phyloP scores from a whole-genome alignment of 2,797 vertebrate species.

The Typhlichthys subterraneus region DNA sequence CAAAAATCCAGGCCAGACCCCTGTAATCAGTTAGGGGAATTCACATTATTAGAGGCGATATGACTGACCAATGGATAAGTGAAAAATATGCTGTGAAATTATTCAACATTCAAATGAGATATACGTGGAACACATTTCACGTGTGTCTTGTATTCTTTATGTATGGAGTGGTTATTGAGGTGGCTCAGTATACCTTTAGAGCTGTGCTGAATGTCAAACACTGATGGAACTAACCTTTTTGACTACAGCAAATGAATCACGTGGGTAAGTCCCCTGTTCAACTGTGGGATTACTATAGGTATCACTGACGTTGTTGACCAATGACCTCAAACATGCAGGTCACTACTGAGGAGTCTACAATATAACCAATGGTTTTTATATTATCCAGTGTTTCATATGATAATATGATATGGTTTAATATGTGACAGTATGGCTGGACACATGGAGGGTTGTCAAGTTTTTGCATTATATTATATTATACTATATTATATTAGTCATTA shows the following conservation, averaged over 20 bases:
- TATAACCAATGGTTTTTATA: too few species aligned
- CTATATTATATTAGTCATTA: too few species aligned
- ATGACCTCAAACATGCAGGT: not conserved
- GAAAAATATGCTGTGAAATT: conserved; percentile 43
- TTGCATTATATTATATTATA: too few species aligned
- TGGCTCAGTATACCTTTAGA: conserved; percentile 42
- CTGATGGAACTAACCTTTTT: conserved; percentile 27
- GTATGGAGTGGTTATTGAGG: conserved; percentile 11
- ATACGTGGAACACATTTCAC: conserved; percentile 2
- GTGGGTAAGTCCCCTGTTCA: conserved; percentile 22
- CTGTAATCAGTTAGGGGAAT: conserved; percentile 31
- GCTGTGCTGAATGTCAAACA: conserved; percentile 33
- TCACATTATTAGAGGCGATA: conserved; percentile 30
- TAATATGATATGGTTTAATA: too few species aligned
- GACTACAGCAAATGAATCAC: conserved; percentile 35
- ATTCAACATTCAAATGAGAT: conserved; percentile 2
- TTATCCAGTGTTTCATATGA: too few species aligned
- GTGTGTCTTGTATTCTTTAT: conserved; percentile 5
- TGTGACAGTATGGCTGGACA: too few species aligned
- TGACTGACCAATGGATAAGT: conserved; percentile 24
- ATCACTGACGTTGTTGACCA: not conserved
- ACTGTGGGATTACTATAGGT: conserved; percentile 2
- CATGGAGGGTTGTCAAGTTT: too few species aligned
- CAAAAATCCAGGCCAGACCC: conserved; percentile 70
- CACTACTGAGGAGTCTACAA: too few species aligned